These are phyloP conservation scores for Eupsilia transversa DNA, from an alignment of 2,888 invertebrate species.

Conservation along the genomic window DNA sequence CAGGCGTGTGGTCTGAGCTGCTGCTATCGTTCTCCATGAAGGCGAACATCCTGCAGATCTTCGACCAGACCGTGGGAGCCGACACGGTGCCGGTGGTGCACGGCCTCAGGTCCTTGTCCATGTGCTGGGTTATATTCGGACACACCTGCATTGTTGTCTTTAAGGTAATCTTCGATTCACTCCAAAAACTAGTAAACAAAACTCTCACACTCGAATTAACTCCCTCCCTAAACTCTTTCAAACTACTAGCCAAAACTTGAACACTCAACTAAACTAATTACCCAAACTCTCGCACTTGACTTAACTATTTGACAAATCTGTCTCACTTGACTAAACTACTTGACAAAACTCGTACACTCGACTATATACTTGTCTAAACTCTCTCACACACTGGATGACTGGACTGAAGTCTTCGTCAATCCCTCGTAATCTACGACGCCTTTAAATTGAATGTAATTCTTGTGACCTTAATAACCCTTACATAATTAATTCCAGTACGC, in stretches of 20 bases:
- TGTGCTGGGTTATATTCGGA: conserved; percentile 93
- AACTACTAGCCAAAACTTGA: too few relatives aligned
- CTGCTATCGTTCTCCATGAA: conserved; percentile 94
- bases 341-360: background rate
- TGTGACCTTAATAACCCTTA: background rate
- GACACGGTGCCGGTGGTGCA: conserved; percentile 95
- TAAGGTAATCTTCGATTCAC: conserved; percentile 84
- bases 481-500: conserved; percentile 89
- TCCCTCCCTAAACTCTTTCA: background rate
- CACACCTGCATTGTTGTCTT: conserved; percentile 95
- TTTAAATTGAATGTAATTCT: background rate
- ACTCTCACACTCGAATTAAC: background rate
- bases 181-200: background rate
- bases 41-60: conserved; percentile 94
- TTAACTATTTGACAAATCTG: too few relatives aligned
- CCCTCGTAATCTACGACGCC: background rate
- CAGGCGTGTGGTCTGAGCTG: conserved; percentile 92
- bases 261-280: background rate
- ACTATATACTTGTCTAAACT: background rate
- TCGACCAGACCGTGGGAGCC: conserved; percentile 94
- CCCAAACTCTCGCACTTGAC: background rate
- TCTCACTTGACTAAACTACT: background rate
- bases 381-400: background rate
- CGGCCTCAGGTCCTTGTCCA: conserved; percentile 92
- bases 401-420: background rate